phyloP scores from a whole-genome alignment of 2,797 vertebrate species.

The Molossus molossus region DNA sequence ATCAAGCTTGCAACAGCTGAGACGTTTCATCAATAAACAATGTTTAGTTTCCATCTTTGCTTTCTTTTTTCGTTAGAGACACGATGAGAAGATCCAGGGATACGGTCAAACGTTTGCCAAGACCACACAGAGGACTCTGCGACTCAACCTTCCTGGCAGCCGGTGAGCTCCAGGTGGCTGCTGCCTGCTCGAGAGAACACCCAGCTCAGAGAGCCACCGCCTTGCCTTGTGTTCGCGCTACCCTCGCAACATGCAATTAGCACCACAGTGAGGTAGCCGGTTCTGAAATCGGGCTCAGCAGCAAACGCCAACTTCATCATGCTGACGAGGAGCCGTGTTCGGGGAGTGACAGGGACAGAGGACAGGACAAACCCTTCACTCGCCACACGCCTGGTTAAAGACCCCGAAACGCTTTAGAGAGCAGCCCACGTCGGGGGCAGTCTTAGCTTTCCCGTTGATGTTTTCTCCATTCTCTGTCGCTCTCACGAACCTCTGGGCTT shows the following conservation, averaged over 20 bases:
- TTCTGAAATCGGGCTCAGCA: background rate
- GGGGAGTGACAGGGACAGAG: background rate
- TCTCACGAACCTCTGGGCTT: constrained; percentile 2
- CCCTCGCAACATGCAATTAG: background rate
- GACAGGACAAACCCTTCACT: background rate
- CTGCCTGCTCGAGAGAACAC: background rate
- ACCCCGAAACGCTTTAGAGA: background rate
- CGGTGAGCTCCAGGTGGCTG: background rate
- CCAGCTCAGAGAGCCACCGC: background rate
- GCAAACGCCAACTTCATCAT: background rate
- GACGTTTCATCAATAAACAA: background rate
- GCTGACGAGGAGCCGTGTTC: background rate
- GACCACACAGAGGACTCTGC: background rate
- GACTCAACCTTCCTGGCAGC: background rate
- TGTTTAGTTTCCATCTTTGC: background rate
- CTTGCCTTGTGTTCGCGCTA: background rate
- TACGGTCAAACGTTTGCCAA: background rate
- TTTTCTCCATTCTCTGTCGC: background rate
- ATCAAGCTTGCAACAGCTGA: background rate
- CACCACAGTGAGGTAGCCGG: background rate
- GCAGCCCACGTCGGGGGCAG: background rate
- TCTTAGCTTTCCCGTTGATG: background rate
- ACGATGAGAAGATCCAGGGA: background rate
- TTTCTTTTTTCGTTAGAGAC: constrained; percentile 4
- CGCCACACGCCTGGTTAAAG: background rate